These are phyloP conservation scores for Aricia artaxerxes DNA, from an alignment of 2,888 invertebrate genomes.

Conservation along the genomic window DNA sequence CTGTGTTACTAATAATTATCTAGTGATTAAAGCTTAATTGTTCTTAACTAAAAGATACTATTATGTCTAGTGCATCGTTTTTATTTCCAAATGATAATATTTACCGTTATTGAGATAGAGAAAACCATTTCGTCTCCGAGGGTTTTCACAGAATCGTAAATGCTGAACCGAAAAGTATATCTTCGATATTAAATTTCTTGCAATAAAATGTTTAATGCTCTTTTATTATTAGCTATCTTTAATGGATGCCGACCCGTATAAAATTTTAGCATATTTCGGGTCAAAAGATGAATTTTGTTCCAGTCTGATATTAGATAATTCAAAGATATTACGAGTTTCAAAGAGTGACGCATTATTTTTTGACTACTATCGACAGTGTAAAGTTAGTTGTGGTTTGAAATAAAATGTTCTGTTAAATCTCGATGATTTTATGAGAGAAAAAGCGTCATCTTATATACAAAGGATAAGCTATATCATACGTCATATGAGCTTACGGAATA, in stretches of 20 bases:
- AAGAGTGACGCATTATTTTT: background rate
- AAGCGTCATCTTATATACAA: no score
- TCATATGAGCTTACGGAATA: no score
- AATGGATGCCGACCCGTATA: slow-evolving; percentile 27
- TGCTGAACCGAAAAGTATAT: slow-evolving; percentile 20
- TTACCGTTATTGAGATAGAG: background rate
- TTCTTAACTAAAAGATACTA: background rate
- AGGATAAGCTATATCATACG: no score
- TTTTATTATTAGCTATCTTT: slow-evolving; percentile 25
- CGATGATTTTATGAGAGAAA: no score
- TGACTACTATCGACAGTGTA: background rate
- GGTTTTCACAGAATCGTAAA: slow-evolving; percentile 16
- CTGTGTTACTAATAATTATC: no score
- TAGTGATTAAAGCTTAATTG: background rate
- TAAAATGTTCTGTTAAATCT: no score
- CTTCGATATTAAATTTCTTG: slow-evolving; percentile 27
- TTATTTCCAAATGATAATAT: background rate
- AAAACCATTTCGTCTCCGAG: slow-evolving; percentile 19
- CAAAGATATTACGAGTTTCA: background rate
- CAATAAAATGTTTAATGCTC: slow-evolving; percentile 29
- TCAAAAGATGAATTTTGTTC: background rate
- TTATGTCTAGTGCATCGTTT: background rate
- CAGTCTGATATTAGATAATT: background rate
- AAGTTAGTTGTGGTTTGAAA: background rate
- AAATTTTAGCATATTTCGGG: slow-evolving; percentile 10